These are phyloP conservation scores for Vulpes ferrilata DNA, from an alignment of 2,113 vertebrate species.

Conservation along the genomic window DNA sequence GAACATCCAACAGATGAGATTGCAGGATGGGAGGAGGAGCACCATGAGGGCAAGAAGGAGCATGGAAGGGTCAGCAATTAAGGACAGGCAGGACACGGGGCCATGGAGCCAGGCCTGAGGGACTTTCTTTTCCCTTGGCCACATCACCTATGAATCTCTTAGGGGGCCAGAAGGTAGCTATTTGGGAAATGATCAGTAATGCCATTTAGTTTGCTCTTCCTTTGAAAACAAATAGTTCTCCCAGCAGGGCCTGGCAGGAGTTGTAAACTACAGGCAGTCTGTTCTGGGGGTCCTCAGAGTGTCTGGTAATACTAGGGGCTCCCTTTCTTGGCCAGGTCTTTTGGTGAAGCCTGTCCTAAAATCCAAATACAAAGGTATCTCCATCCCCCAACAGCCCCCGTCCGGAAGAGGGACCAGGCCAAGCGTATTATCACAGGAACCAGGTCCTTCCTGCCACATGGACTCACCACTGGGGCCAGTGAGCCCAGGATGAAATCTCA, in stretches of 20 bases:
- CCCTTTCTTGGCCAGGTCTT: neutral
- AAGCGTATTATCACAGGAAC: conserved; percentile 83
- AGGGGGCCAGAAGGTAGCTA: neutral
- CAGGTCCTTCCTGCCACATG: conserved; percentile 82
- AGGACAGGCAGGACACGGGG: neutral
- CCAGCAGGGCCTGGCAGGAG: neutral
- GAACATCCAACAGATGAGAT: neutral
- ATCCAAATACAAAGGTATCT: neutral
- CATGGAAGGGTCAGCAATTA: neutral
- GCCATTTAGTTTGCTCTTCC: neutral
- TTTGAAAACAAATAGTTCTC: neutral
- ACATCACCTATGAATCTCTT: neutral
- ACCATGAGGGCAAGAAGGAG: neutral
- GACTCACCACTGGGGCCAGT: neutral
- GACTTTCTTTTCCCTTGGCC: neutral
- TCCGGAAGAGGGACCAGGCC: conserved; percentile 75
- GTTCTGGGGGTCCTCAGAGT: neutral
- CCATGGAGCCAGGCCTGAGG: neutral
- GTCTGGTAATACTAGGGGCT: neutral
- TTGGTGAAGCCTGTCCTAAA: neutral
- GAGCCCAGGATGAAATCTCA: neutral
- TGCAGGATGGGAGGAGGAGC: neutral
- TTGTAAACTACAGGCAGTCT: neutral
- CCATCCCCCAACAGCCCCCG: neutral
- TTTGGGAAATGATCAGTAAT: neutral